Conservation (phyloP, 2,113 vertebrate genomes). For the Aythya baeri region DNA sequence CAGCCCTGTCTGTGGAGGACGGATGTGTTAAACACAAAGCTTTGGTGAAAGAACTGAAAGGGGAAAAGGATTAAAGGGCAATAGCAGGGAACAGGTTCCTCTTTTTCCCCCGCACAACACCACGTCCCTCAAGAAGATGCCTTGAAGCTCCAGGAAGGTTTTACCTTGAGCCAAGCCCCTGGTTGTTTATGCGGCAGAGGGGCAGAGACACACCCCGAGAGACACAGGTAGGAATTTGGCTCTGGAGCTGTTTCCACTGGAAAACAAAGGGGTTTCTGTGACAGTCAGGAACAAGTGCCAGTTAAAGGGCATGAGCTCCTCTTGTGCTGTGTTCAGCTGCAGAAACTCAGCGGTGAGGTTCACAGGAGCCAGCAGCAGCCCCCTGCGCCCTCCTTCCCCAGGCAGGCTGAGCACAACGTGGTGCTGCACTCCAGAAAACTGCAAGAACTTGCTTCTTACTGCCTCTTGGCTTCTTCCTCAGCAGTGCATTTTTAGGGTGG, state of each 20-base stretch:
- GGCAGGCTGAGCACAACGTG: rapidly evolving
- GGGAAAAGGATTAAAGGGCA: neutral
- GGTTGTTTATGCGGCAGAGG: neutral
- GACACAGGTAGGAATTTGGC: slow-evolving; percentile 9
- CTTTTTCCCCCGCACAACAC: neutral
- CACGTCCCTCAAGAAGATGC: neutral
- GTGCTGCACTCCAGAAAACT: rapidly evolving
- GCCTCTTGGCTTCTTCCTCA: neutral
- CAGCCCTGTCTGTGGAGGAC: rapidly evolving
- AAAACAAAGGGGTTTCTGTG: slow-evolving; percentile 36
- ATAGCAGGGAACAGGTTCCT: neutral
- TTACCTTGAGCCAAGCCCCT: neutral
- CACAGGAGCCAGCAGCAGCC: rapidly evolving
- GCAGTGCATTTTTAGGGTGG: rapidly evolving
- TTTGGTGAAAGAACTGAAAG: neutral
- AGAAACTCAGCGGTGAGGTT: neutral
- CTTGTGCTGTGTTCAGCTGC: neutral
- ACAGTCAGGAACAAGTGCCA: neutral
- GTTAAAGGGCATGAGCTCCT: neutral
- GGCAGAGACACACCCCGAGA: neutral
- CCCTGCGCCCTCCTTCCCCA: neutral
- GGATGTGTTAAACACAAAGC: rapidly evolving
- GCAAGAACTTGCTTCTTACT: neutral
- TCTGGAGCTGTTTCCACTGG: neutral
- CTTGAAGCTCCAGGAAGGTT: neutral